Percentiles rank a stretch among this genome's conserved stretches.
phyloP scores from a whole-genome alignment of 2,113 vertebrate species.

The Cyanoramphus novaezelandiae region DNA sequence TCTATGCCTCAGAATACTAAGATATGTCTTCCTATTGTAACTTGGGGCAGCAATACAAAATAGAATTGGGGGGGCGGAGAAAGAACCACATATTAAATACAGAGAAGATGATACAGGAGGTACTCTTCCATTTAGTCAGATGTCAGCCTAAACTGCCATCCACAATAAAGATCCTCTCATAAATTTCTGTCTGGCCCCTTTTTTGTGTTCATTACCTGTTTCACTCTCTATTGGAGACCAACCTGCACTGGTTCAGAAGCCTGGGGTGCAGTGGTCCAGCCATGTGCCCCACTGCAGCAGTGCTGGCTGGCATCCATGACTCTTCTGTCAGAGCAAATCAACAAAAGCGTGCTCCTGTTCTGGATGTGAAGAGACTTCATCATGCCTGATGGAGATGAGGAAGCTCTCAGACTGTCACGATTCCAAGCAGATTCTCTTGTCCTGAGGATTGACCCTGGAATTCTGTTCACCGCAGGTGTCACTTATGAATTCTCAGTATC shows the following conservation, averaged over 20 bases:
- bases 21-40: not conserved
- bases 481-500: not conserved
- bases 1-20: not conserved
- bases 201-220: not conserved
- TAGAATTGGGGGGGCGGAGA: accelerated
- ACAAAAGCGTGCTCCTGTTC: accelerated
- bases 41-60: not conserved
- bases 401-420: not conserved
- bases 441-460: not conserved
- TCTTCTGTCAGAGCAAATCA: accelerated
- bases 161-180: not conserved
- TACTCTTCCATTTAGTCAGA: not conserved
- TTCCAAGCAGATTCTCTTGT: not conserved
- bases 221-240: not conserved
- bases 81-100: not conserved
- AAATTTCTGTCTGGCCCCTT: not conserved
- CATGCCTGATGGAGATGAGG: not conserved
- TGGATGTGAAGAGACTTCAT: not conserved
- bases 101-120: not conserved
- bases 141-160: not conserved
- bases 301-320: not conserved
- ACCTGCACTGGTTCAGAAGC: not conserved
- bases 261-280: not conserved
- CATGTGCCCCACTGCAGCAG: accelerated
- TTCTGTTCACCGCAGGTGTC: not conserved